phyloP scores from a whole-genome alignment of 2,797 vertebrate genomes.

The Pelobates cultripes region DNA sequence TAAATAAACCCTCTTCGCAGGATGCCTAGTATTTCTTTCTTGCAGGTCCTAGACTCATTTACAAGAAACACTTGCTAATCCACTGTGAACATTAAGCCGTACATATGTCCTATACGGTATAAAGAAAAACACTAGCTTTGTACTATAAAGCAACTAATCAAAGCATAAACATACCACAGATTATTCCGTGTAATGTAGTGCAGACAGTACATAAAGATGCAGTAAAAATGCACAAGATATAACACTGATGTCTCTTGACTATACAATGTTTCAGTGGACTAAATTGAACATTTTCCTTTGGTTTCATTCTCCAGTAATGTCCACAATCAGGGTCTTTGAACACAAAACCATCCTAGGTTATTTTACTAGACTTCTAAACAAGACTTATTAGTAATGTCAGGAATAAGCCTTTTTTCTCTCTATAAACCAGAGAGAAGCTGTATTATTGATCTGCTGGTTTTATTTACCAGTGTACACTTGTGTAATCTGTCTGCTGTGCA shows the following conservation, averaged over 20 bases:
- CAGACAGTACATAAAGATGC: no score
- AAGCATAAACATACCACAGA: no score
- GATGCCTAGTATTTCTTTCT: no score
- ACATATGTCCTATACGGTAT: no score
- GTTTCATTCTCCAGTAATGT: neutral
- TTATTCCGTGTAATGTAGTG: no score
- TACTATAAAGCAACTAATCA: no score
- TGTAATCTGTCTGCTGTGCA: conserved; percentile 55
- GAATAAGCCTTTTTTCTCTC: conserved; percentile 23
- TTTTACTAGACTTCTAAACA: conserved; percentile 5
- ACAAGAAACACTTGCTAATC: no score
- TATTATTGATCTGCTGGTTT: neutral
- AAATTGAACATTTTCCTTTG: neutral
- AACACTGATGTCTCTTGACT: neutral
- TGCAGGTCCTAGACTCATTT: no score
- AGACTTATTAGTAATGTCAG: conserved; percentile 12
- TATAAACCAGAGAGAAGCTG: conserved; percentile 25
- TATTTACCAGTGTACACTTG: conserved; percentile 18
- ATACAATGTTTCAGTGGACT: neutral
- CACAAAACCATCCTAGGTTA: neutral
- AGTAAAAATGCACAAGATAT: no score
- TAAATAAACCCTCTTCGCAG: no score
- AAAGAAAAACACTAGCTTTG: no score
- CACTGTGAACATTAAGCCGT: no score
- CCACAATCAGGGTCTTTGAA: neutral